Percentiles rank a stretch among this genome's conserved stretches.
Conservation (phyloP, 2,113 vertebrate genomes). For the Albula glossodonta region DNA sequence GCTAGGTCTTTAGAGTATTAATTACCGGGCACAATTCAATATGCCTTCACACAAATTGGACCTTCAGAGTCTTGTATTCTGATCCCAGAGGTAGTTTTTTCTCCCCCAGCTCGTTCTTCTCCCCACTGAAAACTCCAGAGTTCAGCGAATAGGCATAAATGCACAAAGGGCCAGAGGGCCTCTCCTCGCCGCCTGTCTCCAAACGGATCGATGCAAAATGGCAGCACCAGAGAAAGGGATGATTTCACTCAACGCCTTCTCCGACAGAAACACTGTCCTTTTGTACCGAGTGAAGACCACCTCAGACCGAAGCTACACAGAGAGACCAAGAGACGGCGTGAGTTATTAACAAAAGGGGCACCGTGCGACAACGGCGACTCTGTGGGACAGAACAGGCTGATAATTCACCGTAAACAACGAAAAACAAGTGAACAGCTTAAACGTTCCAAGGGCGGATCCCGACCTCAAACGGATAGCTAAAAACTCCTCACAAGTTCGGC, state of each 20-base stretch:
- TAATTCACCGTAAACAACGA: neutral
- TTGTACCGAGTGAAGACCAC: conserved; percentile 10
- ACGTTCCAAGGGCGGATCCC: neutral
- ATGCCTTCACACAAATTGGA: neutral
- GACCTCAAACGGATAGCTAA: no score
- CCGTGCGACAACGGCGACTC: neutral
- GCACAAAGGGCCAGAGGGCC: neutral
- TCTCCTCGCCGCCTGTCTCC: neutral
- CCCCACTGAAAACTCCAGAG: conserved; percentile 1
- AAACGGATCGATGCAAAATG: conserved; percentile 13
- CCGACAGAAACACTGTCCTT: conserved; percentile 1
- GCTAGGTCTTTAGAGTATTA: neutral
- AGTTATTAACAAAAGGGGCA: conserved; percentile 12
- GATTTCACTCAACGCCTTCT: neutral
- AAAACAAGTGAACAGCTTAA: neutral
- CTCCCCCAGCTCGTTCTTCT: neutral
- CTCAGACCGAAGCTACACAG: neutral
- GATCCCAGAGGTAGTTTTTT: neutral
- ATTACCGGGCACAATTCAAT: neutral
- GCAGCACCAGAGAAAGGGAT: neutral
- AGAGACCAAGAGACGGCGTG: neutral
- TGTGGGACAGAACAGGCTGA: conserved; percentile 12
- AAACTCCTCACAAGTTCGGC: no score
- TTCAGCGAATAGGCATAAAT: neutral
- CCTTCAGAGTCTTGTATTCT: neutral